Evolutionary conservation across 2,888 invertebrate genomes (phyloP).

Genomic region (Mythimna albipuncta): DNA sequence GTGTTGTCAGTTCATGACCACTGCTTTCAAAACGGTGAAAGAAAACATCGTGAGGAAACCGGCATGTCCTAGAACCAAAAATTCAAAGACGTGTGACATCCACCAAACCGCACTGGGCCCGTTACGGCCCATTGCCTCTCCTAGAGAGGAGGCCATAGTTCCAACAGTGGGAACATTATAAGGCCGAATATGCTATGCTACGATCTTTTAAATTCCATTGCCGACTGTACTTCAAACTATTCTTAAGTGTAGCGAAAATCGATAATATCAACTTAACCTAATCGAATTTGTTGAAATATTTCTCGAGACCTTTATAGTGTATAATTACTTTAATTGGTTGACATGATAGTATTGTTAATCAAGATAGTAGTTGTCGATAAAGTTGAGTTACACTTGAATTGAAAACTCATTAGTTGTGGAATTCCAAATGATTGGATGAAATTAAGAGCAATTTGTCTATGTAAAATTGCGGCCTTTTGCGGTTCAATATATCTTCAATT

Average conservation of each 20-base stretch:
- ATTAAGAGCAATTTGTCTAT: constrained; percentile 19
- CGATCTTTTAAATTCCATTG: background rate
- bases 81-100: too few relatives aligned
- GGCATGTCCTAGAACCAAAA: too few relatives aligned
- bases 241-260: constrained; percentile 62
- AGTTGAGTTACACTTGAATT: constrained; percentile 33
- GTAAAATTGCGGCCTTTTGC: background rate
- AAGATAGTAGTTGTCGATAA: constrained; percentile 48
- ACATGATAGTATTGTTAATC: constrained; percentile 58
- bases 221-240: constrained; percentile 37
- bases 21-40: too few relatives aligned
- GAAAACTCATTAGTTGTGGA: constrained; percentile 3
- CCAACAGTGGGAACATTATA: too few relatives aligned
- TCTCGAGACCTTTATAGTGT: constrained; percentile 53
- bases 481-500: background rate
- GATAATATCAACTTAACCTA: constrained; percentile 56
- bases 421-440: constrained; percentile 3
- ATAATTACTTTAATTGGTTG: constrained; percentile 56
- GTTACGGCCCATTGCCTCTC: too few relatives aligned
- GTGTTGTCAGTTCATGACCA: too few relatives aligned
- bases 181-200: too few relatives aligned
- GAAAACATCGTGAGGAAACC: too few relatives aligned
- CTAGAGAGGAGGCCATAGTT: too few relatives aligned
- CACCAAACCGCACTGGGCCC: too few relatives aligned
- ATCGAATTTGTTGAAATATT: constrained; percentile 63